These are phyloP conservation scores for Recurvirostra avosetta DNA, from an alignment of 2,113 vertebrate genomes.

Conservation along the genomic window DNA sequence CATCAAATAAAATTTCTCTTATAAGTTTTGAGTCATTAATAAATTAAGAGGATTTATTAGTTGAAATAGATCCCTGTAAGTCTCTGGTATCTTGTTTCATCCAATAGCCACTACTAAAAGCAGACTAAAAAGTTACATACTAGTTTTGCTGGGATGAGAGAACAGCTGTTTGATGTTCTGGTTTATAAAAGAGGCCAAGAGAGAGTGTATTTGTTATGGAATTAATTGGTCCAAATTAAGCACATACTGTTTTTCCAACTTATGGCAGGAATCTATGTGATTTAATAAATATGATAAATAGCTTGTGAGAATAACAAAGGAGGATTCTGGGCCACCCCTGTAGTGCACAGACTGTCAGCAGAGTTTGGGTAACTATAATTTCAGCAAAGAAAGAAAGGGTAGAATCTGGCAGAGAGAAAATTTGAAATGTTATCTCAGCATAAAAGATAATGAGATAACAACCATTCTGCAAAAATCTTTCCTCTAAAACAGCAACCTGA, in stretches of 20 bases:
- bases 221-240: slow-evolving; percentile 62
- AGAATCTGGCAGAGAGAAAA: not conserved
- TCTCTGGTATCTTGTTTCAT: slow-evolving; percentile 13
- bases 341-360: not conserved
- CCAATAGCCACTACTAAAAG: slow-evolving; percentile 7
- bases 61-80: not conserved
- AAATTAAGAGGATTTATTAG: slow-evolving; percentile 25
- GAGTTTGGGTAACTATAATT: slow-evolving; percentile 8
- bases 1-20: not conserved
- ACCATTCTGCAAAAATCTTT: not conserved
- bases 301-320: slow-evolving; percentile 46
- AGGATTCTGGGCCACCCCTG: slow-evolving; percentile 47
- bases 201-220: slow-evolving; percentile 44
- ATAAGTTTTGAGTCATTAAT: not conserved
- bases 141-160: not conserved
- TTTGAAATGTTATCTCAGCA: not conserved
- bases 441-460: not conserved
- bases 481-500: not conserved
- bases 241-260: slow-evolving; percentile 59
- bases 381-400: not conserved
- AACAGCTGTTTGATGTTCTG: slow-evolving; percentile 64
- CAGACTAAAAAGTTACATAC: not conserved
- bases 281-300: slow-evolving; percentile 65
- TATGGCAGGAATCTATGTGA: slow-evolving; percentile 50
- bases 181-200: slow-evolving; percentile 46